Evolutionary conservation across 2,888 invertebrate genomes (phyloP).

Genomic region (Plagodis dolabraria): DNA sequence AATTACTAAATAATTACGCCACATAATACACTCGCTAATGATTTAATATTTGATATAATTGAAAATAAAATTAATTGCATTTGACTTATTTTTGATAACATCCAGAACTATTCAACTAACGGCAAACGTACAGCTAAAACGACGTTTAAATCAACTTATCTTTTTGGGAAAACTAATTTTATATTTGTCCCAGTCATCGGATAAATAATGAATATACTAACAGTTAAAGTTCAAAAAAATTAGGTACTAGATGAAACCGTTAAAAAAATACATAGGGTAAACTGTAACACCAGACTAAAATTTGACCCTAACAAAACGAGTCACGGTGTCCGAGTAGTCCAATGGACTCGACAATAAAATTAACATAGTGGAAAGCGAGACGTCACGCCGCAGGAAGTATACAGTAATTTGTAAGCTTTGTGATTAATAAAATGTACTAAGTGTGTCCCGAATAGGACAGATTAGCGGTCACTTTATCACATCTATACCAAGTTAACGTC

Average conservation of each 20-base stretch:
- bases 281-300: slow-evolving; percentile 52
- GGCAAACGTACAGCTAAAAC: too few relatives aligned
- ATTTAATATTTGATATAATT: not conserved
- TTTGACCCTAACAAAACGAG: slow-evolving; percentile 70
- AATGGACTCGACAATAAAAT: slow-evolving; percentile 79
- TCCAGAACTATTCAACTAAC: too few relatives aligned
- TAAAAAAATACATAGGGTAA: slow-evolving; percentile 19
- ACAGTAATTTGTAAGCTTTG: slow-evolving; percentile 84
- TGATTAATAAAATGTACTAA: slow-evolving; percentile 85
- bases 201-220: too few relatives aligned
- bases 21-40: not conserved
- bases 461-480: slow-evolving; percentile 85
- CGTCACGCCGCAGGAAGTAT: slow-evolving; percentile 82
- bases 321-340: slow-evolving; percentile 74
- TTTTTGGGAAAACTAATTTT: too few relatives aligned
- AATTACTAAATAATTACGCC: not conserved
- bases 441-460: slow-evolving; percentile 84
- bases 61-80: too few relatives aligned
- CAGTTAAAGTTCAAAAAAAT: too few relatives aligned
- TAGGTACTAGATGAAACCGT: too few relatives aligned
- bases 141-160: too few relatives aligned
- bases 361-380: slow-evolving; percentile 78
- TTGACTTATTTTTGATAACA: too few relatives aligned
- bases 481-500: slow-evolving; percentile 82
- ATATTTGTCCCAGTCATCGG: too few relatives aligned